Percentiles rank a stretch among this genome's conserved stretches.
Conservation (phyloP, 2,888 invertebrate genomes). For the Agriotes lineatus region DNA sequence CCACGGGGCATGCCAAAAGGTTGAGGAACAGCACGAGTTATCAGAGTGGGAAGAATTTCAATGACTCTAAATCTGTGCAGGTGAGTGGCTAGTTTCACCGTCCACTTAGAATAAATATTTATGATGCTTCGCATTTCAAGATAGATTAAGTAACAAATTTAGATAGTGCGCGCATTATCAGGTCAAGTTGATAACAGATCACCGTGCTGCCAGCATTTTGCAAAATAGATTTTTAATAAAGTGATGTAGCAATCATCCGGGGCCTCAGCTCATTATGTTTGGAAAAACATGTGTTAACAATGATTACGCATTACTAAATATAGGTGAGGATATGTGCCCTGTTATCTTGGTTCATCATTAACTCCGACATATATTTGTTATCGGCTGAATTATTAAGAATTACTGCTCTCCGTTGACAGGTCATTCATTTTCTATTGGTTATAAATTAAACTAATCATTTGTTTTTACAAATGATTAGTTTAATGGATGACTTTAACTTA, state of each 20-base stretch:
- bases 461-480: too few species aligned
- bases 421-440: too few species aligned
- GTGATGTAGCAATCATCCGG: not conserved
- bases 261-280: constrained; percentile 14
- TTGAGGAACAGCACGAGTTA: constrained; percentile 74
- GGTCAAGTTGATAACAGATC: not conserved
- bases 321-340: not conserved
- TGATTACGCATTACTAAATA: constrained; percentile 5
- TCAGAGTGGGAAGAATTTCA: constrained; percentile 67
- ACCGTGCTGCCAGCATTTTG: not conserved
- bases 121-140: too few species aligned
- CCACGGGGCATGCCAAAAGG: constrained; percentile 78
- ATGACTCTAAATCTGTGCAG: constrained; percentile 83
- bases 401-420: too few species aligned
- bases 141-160: too few species aligned
- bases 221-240: constrained; percentile 14
- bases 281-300: constrained; percentile 7
- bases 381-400: not conserved
- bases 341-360: constrained; percentile 1
- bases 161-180: too few species aligned
- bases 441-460: too few species aligned
- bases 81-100: constrained; percentile 62
- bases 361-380: not conserved
- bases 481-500: too few species aligned
- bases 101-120: not conserved